Percentiles rank a stretch among this genome's conserved stretches.
Evolutionary conservation across 2,113 vertebrate genomes (phyloP).

Genomic region (Python bivittatus): DNA sequence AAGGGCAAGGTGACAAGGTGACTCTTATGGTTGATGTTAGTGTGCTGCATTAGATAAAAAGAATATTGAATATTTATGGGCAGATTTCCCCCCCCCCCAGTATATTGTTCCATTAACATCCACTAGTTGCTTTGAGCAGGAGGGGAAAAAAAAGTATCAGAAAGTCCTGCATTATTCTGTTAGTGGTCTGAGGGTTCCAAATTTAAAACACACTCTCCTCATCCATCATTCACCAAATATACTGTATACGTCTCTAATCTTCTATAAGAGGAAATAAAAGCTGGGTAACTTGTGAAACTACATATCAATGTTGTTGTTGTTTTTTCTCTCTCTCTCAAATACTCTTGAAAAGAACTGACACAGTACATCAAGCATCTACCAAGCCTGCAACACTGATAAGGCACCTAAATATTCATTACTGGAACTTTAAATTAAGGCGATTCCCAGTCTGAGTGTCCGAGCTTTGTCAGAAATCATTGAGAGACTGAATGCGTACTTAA

Average conservation of each 20-base stretch:
- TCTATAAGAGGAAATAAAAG: conserved; percentile 64
- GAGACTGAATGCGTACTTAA: conserved; percentile 72
- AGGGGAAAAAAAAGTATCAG: conserved; percentile 4
- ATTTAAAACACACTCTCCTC: conserved; percentile 70
- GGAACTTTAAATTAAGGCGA: conserved; percentile 65
- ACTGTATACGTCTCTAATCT: conserved; percentile 64
- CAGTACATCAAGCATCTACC: conserved; percentile 35
- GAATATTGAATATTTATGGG: conserved; percentile 9
- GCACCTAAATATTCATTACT: conserved; percentile 70
- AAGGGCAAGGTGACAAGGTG: background rate
- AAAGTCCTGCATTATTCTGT: conserved; percentile 58
- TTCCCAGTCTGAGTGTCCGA: conserved; percentile 64
- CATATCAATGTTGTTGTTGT: conserved; percentile 51
- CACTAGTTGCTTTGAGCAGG: background rate
- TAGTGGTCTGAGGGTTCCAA: conserved; percentile 68
- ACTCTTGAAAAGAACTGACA: conserved; percentile 58
- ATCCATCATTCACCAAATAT: conserved; percentile 70
- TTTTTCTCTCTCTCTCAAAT: conserved; percentile 47
- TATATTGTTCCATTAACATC: background rate
- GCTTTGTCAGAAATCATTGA: conserved; percentile 69
- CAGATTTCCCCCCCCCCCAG: conserved; percentile 32
- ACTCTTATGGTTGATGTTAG: background rate
- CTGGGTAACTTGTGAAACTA: conserved; percentile 51
- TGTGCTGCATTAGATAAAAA: background rate
- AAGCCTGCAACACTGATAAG: conserved; percentile 59